A percentile compares a stretch with the other conserved stretches of the same genome.
Evolutionary conservation across 2,113 vertebrate species (phyloP).

Genomic region (Erpornis zantholeuca): DNA sequence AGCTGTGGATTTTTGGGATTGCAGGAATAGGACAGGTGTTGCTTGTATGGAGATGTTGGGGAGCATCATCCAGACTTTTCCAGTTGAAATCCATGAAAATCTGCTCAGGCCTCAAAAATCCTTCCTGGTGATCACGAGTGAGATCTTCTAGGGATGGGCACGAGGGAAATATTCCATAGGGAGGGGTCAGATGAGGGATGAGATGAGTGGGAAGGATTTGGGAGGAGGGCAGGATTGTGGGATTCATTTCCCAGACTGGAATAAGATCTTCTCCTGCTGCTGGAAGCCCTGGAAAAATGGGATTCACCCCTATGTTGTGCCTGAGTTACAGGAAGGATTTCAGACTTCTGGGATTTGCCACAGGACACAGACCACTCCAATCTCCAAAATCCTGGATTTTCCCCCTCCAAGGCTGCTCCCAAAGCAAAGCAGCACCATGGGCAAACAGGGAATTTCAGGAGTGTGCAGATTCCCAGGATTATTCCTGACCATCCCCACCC

Average conservation of each 20-base stretch:
- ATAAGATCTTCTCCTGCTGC: neutral
- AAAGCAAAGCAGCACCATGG: neutral
- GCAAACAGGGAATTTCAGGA: neutral
- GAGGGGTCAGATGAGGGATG: neutral
- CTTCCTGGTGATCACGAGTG: rapidly evolving
- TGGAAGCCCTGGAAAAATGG: neutral
- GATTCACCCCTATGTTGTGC: neutral
- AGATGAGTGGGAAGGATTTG: neutral
- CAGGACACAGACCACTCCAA: rapidly evolving
- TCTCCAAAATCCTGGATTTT: neutral
- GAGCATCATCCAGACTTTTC: neutral
- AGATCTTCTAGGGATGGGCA: neutral
- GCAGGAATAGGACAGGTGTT: rapidly evolving
- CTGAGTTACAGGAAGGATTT: neutral
- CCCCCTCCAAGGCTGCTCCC: neutral
- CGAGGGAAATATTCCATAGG: neutral
- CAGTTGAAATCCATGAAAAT: neutral
- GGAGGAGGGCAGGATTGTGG: neutral
- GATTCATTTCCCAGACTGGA: neutral
- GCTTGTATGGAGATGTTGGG: rapidly evolving
- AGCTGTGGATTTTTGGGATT: neutral
- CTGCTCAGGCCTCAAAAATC: neutral
- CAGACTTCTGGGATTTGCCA: rapidly evolving
- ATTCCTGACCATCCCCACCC: neutral
- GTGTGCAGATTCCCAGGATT: neutral